phyloP scores from a whole-genome alignment of 2,797 vertebrate species.

The Hipposideros larvatus region DNA sequence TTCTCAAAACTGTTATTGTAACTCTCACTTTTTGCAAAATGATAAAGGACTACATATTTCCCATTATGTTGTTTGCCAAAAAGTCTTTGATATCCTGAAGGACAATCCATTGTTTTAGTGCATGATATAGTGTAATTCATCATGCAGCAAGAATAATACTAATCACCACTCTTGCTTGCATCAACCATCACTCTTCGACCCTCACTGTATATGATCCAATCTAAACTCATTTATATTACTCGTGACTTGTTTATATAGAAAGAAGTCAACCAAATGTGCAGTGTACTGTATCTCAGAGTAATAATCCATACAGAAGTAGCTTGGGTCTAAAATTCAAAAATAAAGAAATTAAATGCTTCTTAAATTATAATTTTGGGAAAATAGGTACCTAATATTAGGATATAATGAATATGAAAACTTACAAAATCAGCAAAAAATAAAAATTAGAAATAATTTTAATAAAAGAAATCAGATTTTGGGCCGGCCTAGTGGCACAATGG shows the following conservation, averaged over 20 bases:
- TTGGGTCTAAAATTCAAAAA: constrained; percentile 11
- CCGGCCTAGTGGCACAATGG: too few species aligned
- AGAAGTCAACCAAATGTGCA: constrained; percentile 73
- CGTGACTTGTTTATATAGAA: constrained; percentile 88
- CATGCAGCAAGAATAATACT: constrained; percentile 91
- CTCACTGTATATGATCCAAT: constrained; percentile 91
- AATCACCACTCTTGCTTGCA: constrained; percentile 90
- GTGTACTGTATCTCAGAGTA: constrained; percentile 47
- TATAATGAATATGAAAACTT: constrained; percentile 2
- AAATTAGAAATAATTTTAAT: constrained; percentile 54
- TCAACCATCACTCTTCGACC: constrained; percentile 91
- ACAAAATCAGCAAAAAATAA: neutral
- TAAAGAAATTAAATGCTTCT: neutral
- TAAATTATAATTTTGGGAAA: constrained; percentile 39
- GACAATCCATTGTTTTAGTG: constrained; percentile 90
- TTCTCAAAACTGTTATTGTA: constrained; percentile 64
- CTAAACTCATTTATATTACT: constrained; percentile 93
- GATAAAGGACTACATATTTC: constrained; percentile 80
- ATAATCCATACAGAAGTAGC: neutral
- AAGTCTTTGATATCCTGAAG: constrained; percentile 90
- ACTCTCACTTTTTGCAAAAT: constrained; percentile 73
- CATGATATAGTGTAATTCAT: constrained; percentile 90
- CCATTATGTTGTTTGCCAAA: constrained; percentile 84
- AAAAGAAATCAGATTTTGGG: neutral
- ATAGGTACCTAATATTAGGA: neutral